Conservation (phyloP, 2,113 vertebrate species). For the Aspiorhynchus laticeps region DNA sequence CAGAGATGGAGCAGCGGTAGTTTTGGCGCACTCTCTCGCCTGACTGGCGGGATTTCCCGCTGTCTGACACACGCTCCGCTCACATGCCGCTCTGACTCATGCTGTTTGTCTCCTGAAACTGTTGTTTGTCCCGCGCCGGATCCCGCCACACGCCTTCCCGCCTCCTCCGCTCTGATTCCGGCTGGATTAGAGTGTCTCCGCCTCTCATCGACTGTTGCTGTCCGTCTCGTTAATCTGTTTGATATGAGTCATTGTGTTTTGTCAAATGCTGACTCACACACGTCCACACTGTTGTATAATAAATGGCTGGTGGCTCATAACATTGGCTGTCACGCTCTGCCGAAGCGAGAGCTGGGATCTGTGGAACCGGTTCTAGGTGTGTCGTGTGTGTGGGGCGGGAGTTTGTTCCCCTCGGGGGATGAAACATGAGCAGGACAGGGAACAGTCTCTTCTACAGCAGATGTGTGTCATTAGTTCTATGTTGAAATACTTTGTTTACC, state of each 20-base stretch:
- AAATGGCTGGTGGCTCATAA: not conserved
- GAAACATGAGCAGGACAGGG: slow-evolving; percentile 1
- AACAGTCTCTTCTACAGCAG: not conserved
- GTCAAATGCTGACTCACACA: slow-evolving; percentile 8
- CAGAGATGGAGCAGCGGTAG: slow-evolving; percentile 28
- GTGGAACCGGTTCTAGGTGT: slow-evolving; percentile 34
- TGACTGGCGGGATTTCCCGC: slow-evolving; percentile 65
- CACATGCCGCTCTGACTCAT: slow-evolving; percentile 59
- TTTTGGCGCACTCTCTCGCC: slow-evolving; percentile 65
- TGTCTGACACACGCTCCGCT: slow-evolving; percentile 28
- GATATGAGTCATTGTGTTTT: slow-evolving; percentile 11
- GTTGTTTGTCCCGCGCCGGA: not conserved
- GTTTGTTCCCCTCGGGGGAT: slow-evolving; percentile 4
- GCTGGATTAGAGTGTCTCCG: not conserved
- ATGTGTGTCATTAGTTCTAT: not conserved
- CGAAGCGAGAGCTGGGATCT: slow-evolving; percentile 54
- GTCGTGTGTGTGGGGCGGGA: not conserved
- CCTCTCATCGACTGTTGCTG: not conserved
- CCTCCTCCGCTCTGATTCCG: not conserved
- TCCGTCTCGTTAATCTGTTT: slow-evolving; percentile 3
- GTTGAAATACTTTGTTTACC: not conserved
- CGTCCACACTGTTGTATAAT: not conserved
- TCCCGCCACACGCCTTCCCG: slow-evolving; percentile 34
- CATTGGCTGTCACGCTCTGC: slow-evolving; percentile 36
- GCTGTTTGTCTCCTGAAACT: slow-evolving; percentile 32